These are phyloP conservation scores for Cynaeus angustus DNA, from an alignment of 2,888 invertebrate genomes.

Conservation along the genomic window DNA sequence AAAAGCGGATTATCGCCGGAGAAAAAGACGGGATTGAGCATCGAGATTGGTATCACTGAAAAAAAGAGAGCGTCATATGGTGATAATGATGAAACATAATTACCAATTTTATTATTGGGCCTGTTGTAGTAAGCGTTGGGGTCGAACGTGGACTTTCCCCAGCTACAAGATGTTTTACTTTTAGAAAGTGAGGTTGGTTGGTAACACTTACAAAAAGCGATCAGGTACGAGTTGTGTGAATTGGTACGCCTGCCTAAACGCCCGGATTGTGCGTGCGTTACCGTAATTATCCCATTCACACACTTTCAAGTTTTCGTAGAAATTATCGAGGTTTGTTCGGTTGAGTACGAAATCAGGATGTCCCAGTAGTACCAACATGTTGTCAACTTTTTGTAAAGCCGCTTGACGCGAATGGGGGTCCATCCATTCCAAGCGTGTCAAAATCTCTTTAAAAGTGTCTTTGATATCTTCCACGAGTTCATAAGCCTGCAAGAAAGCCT, in stretches of 20 bases:
- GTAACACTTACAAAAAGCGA: slow-evolving; percentile 58
- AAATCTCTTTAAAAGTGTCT: slow-evolving; percentile 70
- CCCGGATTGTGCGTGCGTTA: slow-evolving; percentile 65
- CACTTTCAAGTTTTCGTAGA: slow-evolving; percentile 67
- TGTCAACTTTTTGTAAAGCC: slow-evolving; percentile 72
- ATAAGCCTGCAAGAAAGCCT: slow-evolving; percentile 1
- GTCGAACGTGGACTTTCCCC: slow-evolving; percentile 72
- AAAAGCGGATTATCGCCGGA: slow-evolving; percentile 67
- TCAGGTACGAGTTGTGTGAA: slow-evolving; percentile 62
- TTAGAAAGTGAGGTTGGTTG: too few species aligned
- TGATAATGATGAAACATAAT: slow-evolving; percentile 36
- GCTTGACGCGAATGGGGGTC: slow-evolving; percentile 71
- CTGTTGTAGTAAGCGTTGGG: slow-evolving; percentile 80
- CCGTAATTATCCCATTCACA: slow-evolving; percentile 68
- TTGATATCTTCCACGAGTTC: slow-evolving; percentile 65
- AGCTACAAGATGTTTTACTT: slow-evolving; percentile 57
- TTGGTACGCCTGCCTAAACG: slow-evolving; percentile 65
- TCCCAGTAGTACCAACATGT: slow-evolving; percentile 69
- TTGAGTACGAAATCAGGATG: slow-evolving; percentile 64
- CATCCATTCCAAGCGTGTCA: slow-evolving; percentile 73
- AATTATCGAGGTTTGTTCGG: slow-evolving; percentile 60
- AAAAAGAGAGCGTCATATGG: slow-evolving; percentile 22
- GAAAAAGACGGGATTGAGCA: slow-evolving; percentile 67
- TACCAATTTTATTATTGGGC: slow-evolving; percentile 72
- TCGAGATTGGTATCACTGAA: slow-evolving; percentile 66